A percentile compares a stretch with the other conserved stretches of the same genome.
phyloP scores from a whole-genome alignment of 2,797 vertebrate species.

The Simalia tracyae region DNA sequence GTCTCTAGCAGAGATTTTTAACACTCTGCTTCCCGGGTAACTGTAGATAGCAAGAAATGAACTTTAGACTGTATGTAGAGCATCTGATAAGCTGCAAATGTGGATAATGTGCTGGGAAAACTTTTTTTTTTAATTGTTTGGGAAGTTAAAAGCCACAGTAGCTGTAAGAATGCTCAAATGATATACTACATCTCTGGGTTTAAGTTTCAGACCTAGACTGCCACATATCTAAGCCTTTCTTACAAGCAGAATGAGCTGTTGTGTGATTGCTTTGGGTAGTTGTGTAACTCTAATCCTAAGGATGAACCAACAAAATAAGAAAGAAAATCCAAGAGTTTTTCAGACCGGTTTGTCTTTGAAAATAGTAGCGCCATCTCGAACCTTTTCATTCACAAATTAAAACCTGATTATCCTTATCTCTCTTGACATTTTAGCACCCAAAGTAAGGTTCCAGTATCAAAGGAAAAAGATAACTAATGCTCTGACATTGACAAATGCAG shows the following conservation, averaged over 20 bases:
- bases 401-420: constrained; percentile 15
- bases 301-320: neutral
- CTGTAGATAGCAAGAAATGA: neutral
- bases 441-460: neutral
- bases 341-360: neutral
- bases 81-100: neutral
- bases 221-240: neutral
- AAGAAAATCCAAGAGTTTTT: neutral
- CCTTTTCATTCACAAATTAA: constrained; percentile 4
- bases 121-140: neutral
- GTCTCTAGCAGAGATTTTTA: neutral
- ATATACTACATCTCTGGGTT: neutral
- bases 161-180: neutral
- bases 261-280: neutral
- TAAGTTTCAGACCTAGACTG: neutral
- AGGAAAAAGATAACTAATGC: constrained; percentile 12
- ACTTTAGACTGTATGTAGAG: neutral
- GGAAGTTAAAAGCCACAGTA: neutral
- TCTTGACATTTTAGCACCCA: constrained; percentile 6
- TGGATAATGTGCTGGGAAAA: neutral
- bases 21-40: neutral
- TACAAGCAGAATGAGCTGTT: neutral
- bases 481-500: constrained; percentile 40
- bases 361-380: neutral
- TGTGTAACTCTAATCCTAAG: neutral